Base-by-base conservation (phyloP, 1,140 invertebrate genomes). In the Tetramorium parvispinum region DNA sequence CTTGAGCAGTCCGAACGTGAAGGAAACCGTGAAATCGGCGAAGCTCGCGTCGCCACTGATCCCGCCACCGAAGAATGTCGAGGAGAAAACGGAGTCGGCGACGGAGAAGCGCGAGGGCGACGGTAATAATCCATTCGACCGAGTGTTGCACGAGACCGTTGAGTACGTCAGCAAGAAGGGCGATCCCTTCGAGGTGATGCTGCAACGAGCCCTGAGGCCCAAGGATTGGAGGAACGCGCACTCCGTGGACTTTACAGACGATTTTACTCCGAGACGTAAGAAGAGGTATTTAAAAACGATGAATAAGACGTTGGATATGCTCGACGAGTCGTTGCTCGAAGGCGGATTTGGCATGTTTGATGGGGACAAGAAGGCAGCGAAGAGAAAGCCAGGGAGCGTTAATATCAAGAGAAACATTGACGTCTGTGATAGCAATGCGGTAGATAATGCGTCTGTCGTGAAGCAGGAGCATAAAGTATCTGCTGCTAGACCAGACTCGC, bases 121-220 rank as follows among this genome's bases (percentile, higher is more conserved):
- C 1, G 92, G 91, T 3, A 93, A 93, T 32, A 95, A 94, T 91
- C 94, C 94, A 7, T 95, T 95, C 82, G 94, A 95, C 75, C 85
- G 75, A 66, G 91, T 91, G 1, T 59, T 94, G 7, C 76, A 92
- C 37, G 90, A 94, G 76, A 92, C 90, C 8, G 88, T 83, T 5
- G 93, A 94, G 18, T 94, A 94, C 8, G 86, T 91, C 7, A 88
- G 86, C 11, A 94, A 93, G 75, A 89, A 89, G 6, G 87, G 92
- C 10, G 94, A 95, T 89, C 94, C 94, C 6, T 95, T 94, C 65
- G 94, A 95, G 51, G 78, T 92, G 37, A 91, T 91, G 24, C 77
- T 91, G n/a, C 86, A 94, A 75, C 93, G 92, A 78, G 92, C 92
- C 13, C 57, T 90, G 2, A 87, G 59, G 6, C 57, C 27, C 55